These are phyloP conservation scores for Porites lutea DNA, from an alignment of 64 coral and sea anemone genomes.

Conservation along the genomic window DNA sequence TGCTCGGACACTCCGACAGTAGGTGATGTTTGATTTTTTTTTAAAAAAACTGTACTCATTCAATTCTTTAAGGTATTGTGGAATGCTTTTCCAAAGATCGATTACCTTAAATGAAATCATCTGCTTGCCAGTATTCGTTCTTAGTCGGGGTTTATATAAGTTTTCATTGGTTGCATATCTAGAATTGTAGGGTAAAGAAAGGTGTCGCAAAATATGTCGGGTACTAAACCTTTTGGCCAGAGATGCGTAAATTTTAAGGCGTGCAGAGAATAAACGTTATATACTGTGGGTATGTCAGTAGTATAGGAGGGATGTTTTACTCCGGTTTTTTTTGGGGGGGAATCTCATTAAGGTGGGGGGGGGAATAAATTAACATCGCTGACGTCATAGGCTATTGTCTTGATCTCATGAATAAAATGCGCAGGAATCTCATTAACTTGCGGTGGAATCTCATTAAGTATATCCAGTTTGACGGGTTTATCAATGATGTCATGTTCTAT, in stretches of 20 bases:
- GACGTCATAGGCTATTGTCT: too few relatives aligned
- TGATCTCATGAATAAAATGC: too few relatives aligned
- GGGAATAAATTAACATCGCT: too few relatives aligned
- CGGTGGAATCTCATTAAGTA: too few relatives aligned
- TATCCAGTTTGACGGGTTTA: too few relatives aligned
- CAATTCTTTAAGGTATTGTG: slow-evolving; percentile 6
- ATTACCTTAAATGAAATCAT: too few relatives aligned
- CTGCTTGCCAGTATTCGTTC: background rate
- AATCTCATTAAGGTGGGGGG: too few relatives aligned
- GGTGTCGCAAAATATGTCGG: background rate
- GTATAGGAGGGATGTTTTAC: too few relatives aligned
- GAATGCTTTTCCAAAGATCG: background rate
- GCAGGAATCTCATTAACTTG: too few relatives aligned
- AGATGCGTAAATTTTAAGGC: background rate
- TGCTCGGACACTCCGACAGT: background rate
- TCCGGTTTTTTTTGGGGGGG: too few relatives aligned
- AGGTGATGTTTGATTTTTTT: background rate
- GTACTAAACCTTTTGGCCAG: background rate
- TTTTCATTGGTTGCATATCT: background rate
- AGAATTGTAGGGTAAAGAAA: background rate
- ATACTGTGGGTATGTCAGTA: background rate
- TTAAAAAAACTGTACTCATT: background rate
- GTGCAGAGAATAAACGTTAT: background rate
- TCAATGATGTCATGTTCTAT: too few relatives aligned
- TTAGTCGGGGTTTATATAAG: background rate